A percentile compares a stretch with the other conserved stretches of the same genome.
Evolutionary conservation across 2,113 vertebrate genomes (phyloP).

Genomic region (Bambusicola thoracicus): DNA sequence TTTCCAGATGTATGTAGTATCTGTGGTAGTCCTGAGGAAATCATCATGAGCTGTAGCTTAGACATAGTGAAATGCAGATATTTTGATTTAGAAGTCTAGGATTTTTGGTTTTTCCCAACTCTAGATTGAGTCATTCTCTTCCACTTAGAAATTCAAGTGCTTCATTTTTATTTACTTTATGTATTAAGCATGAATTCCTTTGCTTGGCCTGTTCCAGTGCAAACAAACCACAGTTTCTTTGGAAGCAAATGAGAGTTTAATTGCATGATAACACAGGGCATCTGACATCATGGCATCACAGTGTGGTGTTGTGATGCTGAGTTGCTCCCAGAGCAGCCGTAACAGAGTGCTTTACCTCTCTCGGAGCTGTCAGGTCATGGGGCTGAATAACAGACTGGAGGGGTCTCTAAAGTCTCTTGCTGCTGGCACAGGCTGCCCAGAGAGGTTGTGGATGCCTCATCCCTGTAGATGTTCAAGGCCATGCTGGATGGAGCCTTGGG

Average conservation of each 20-base stretch:
- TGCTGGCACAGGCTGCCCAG: too few relatives aligned
- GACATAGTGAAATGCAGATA: background rate
- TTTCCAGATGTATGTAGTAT: background rate
- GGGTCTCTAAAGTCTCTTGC: background rate
- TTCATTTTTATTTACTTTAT: background rate
- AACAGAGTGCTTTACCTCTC: background rate
- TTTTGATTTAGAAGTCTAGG: background rate
- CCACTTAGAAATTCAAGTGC: background rate
- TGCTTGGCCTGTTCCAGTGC: background rate
- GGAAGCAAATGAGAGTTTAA: background rate
- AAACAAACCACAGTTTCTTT: background rate
- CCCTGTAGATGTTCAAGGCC: too few relatives aligned
- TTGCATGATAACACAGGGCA: background rate
- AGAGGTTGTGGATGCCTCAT: too few relatives aligned
- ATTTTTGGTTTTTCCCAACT: background rate
- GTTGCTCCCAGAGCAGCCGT: fast-evolving
- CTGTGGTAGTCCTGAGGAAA: background rate
- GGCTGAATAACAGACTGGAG: background rate
- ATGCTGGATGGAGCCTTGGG: too few relatives aligned
- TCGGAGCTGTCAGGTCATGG: background rate
- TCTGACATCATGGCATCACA: background rate
- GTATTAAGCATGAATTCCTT: background rate
- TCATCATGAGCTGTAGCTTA: background rate
- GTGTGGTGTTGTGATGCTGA: background rate
- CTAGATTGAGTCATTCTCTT: background rate